phyloP scores from a whole-genome alignment of 1,140 invertebrate genomes.

The Hormaphis cornu region DNA sequence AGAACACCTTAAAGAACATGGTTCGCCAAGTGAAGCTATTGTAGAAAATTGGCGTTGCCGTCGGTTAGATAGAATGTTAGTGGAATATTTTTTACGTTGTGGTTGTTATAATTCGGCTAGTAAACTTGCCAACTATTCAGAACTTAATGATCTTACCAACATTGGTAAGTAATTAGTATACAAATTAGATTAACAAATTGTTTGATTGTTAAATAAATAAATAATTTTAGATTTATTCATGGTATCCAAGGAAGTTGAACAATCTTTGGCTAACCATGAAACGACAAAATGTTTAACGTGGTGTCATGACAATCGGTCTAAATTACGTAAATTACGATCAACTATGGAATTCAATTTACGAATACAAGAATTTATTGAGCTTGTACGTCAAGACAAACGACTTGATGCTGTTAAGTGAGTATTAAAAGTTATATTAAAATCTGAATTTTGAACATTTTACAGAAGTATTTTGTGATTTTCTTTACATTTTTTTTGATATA shows the following conservation, averaged over 20 bases:
- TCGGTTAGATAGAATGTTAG: constrained; percentile 84
- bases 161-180: constrained; percentile 51
- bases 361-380: constrained; percentile 90
- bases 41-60: constrained; percentile 70
- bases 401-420: constrained; percentile 73
- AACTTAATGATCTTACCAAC: constrained; percentile 83
- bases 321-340: constrained; percentile 83
- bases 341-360: constrained; percentile 86
- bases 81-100: constrained; percentile 91
- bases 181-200: not conserved
- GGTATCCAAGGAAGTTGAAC: constrained; percentile 79
- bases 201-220: not conserved
- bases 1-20: constrained; percentile 84
- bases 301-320: constrained; percentile 96
- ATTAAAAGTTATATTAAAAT: not conserved
- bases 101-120: constrained; percentile 92
- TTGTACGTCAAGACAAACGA: constrained; percentile 74
- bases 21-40: constrained; percentile 39
- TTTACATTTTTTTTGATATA: no score
- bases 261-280: constrained; percentile 65
- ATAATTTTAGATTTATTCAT: constrained; percentile 66
- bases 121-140: constrained; percentile 68
- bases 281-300: constrained; percentile 85
- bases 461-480: no score
- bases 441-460: no score